Percentiles rank a stretch among this genome's conserved stretches.
Evolutionary conservation across 2,113 vertebrate species (phyloP).

Genomic region (Neolamprologus brichardi): DNA sequence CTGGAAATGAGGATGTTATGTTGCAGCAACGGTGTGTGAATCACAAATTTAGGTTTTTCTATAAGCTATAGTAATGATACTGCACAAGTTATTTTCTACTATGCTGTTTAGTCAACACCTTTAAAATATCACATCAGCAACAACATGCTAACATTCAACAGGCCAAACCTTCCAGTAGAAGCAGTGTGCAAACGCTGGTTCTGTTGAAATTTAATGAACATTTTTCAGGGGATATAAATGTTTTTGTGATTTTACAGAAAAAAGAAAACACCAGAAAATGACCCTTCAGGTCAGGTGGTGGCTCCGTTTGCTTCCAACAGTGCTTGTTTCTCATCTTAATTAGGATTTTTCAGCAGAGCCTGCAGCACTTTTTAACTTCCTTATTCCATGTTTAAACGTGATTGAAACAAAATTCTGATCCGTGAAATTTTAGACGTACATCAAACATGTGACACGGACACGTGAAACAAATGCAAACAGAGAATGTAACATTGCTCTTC

Average conservation of each 20-base stretch:
- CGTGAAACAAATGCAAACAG: neutral
- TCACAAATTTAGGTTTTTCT: neutral
- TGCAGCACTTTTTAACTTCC: neutral
- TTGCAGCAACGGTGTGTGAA: neutral
- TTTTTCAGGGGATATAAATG: neutral
- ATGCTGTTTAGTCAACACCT: neutral
- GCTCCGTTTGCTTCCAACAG: neutral
- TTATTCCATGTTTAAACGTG: neutral
- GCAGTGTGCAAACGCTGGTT: neutral
- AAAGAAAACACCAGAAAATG: neutral
- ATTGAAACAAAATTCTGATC: neutral
- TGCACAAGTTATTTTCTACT: neutral
- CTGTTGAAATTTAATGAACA: neutral
- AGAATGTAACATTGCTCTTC: rapidly evolving
- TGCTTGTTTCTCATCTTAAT: neutral
- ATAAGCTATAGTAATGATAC: neutral
- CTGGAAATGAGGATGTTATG: neutral
- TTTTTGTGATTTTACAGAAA: neutral
- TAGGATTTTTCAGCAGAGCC: neutral
- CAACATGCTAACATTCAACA: neutral
- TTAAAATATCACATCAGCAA: neutral
- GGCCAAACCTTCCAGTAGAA: neutral
- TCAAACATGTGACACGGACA: neutral
- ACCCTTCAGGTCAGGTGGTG: too few species aligned
- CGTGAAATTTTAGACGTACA: rapidly evolving